phyloP scores from a whole-genome alignment of 1,140 invertebrate genomes.

The Mycetomoellerius zeteki region DNA sequence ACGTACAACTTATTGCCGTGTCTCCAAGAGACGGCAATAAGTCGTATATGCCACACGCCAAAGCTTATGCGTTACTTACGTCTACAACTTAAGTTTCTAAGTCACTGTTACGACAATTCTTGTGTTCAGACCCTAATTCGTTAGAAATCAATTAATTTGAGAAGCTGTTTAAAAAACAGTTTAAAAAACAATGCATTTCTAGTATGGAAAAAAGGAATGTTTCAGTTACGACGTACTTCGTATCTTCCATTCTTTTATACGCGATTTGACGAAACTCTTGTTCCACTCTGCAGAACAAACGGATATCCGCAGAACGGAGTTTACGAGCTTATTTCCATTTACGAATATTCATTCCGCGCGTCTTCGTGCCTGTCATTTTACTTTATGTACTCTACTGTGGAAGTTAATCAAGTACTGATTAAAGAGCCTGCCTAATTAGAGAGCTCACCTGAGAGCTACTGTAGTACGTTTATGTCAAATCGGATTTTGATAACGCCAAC shows the following conservation, averaged over 20 bases:
- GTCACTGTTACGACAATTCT: no score
- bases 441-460: conserved; percentile 51
- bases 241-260: neutral
- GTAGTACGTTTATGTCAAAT: conserved; percentile 64
- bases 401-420: conserved; percentile 70
- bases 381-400: conserved; percentile 17
- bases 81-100: no score
- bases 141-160: neutral
- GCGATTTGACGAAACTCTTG: neutral
- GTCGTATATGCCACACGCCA: no score
- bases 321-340: conserved; percentile 8
- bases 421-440: conserved; percentile 70
- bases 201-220: neutral
- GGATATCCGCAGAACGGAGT: neutral
- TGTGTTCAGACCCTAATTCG: no score
- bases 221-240: neutral
- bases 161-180: neutral
- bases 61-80: no score
- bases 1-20: no score
- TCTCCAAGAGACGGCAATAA: no score
- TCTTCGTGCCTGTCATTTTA: conserved; percentile 9
- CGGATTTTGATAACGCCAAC: neutral
- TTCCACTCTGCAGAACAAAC: neutral
- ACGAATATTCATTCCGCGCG: conserved; percentile 14
- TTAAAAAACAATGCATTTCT: neutral